A percentile compares a stretch with the other conserved stretches of the same genome.
phyloP scores from a whole-genome alignment of 2,113 vertebrate species.

The Phyllostomus discolor region DNA sequence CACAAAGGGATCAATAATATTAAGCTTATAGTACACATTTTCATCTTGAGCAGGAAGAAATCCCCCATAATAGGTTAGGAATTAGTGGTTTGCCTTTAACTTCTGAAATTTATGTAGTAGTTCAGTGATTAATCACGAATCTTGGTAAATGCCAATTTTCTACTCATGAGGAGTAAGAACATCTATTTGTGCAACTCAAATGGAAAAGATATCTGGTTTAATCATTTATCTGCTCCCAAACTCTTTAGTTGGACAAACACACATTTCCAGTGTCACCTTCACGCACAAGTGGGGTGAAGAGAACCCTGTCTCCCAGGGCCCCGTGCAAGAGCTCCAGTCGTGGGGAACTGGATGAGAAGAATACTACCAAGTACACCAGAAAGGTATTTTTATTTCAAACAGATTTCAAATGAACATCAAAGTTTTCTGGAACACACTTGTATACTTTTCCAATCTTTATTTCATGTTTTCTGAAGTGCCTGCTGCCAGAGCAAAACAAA shows the following conservation, averaged over 20 bases:
- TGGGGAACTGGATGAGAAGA: not conserved
- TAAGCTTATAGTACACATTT: not conserved
- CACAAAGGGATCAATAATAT: not conserved
- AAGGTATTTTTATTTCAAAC: constrained; percentile 10
- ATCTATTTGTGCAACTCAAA: not conserved
- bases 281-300: not conserved
- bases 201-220: not conserved
- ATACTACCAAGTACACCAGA: not conserved
- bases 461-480: constrained; percentile 12
- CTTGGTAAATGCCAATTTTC: not conserved
- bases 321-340: not conserved
- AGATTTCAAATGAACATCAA: constrained; percentile 5
- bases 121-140: not conserved
- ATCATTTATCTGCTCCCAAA: not conserved
- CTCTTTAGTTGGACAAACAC: not conserved
- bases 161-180: not conserved
- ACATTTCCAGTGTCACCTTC: not conserved
- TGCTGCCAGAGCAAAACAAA: not conserved
- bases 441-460: not conserved
- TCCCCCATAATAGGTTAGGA: not conserved
- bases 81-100: not conserved
- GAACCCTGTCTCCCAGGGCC: not conserved
- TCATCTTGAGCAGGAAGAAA: not conserved
- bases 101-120: not conserved
- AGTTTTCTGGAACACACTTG: not conserved